A percentile compares a stretch with the other conserved stretches of the same genome.
phyloP scores from a whole-genome alignment of 37 sponge, comb jelly and placozoan genomes.

The Theonella swinhoei region DNA sequence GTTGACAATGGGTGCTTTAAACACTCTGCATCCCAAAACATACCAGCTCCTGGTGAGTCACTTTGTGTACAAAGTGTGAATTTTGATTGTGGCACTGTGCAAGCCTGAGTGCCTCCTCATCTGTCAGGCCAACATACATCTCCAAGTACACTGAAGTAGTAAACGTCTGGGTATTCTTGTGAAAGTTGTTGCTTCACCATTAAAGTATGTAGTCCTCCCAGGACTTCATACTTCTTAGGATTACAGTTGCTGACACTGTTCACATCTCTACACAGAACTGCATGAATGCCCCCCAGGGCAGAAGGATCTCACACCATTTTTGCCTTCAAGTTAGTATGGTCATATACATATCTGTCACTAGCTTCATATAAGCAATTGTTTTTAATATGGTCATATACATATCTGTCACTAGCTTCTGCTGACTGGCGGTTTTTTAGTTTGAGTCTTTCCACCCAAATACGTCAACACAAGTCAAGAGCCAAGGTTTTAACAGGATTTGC shows the following conservation, averaged over 20 bases:
- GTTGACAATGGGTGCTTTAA: no score
- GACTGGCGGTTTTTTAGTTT: no score
- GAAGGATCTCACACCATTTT: slow-evolving; percentile 33
- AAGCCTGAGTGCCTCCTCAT: slow-evolving; percentile 32
- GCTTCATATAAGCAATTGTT: no score
- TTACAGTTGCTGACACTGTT: slow-evolving; percentile 6
- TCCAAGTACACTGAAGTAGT: slow-evolving; percentile 13
- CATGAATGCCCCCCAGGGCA: slow-evolving; percentile 37
- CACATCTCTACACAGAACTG: slow-evolving; percentile 44
- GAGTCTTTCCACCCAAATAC: no score
- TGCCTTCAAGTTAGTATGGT: slow-evolving; percentile 17
- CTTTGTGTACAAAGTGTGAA: slow-evolving; percentile 34
- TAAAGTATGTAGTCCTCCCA: slow-evolving; percentile 48
- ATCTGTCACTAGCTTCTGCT: no score
- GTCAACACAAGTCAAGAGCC: no score
- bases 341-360: no score
- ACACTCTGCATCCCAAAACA: no score
- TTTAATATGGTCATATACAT: no score
- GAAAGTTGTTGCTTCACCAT: slow-evolving; percentile 9
- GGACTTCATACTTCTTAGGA: slow-evolving; percentile 38
- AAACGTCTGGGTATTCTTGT: slow-evolving; percentile 33
- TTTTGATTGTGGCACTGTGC: slow-evolving; percentile 27
- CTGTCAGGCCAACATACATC: slow-evolving; percentile 43
- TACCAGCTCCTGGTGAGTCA: slow-evolving; percentile 40
- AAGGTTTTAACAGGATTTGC: no score